A percentile compares a stretch with the other conserved stretches of the same genome.
Conservation (phyloP, 2,888 invertebrate species). For the Tryphoninae sp. region DNA sequence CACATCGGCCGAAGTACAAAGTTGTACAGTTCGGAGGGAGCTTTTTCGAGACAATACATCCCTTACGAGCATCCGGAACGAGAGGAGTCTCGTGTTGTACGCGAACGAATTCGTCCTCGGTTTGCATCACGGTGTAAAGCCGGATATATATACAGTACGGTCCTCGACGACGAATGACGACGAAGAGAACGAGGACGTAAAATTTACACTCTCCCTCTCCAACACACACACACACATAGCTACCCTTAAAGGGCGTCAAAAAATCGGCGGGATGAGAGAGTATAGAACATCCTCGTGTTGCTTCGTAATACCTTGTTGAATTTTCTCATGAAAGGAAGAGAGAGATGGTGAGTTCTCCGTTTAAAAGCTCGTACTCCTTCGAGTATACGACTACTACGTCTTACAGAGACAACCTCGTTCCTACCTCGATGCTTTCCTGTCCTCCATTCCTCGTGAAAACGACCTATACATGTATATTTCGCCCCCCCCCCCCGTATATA, state of each 20-base stretch:
- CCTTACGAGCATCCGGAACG: slow-evolving; percentile 57
- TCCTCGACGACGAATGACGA: background rate
- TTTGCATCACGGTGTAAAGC: slow-evolving; percentile 50
- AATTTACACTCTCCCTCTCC: background rate
- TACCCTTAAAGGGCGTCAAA: background rate
- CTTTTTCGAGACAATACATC: slow-evolving; percentile 47
- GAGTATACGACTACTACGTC: slow-evolving; percentile 13
- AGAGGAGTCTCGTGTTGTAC: slow-evolving; percentile 20
- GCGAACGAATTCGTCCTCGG: slow-evolving; percentile 31
- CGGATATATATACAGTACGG: slow-evolving; percentile 19
- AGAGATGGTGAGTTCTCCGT: slow-evolving; percentile 23
- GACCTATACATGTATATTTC: background rate
- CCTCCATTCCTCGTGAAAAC: slow-evolving; percentile 8
- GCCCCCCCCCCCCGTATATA: background rate
- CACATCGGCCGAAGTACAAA: slow-evolving; percentile 6
- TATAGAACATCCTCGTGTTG: slow-evolving; percentile 18
- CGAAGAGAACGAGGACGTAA: background rate
- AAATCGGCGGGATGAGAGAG: slow-evolving; percentile 23
- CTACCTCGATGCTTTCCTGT: slow-evolving; percentile 30
- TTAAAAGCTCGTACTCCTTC: slow-evolving; percentile 52
- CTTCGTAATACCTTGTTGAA: slow-evolving; percentile 47
- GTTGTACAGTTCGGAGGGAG: background rate
- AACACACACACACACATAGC: background rate
- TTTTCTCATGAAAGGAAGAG: slow-evolving; percentile 41
- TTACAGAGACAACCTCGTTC: slow-evolving; percentile 23